Evolutionary conservation across 37 sponge, comb jelly and placozoan species (phyloP).

Genomic region (Mnemiopsis leidyi): DNA sequence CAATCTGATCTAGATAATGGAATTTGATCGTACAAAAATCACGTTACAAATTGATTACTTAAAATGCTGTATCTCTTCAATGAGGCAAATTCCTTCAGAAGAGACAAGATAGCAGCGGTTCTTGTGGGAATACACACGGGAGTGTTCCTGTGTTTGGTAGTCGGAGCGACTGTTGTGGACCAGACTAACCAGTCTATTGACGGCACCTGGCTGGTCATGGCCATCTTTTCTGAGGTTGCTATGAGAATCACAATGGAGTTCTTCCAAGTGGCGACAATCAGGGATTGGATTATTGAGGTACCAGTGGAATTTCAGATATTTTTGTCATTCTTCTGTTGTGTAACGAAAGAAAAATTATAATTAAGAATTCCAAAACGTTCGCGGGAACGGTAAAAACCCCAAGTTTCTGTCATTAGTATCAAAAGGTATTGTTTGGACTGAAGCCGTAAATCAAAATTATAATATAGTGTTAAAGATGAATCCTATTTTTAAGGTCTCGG

Average conservation of each 20-base stretch:
- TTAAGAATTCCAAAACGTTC: too few relatives aligned
- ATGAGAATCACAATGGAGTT: constrained; percentile 17
- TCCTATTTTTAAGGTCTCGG: not conserved
- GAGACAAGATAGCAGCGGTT: constrained; percentile 5
- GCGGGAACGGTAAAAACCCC: too few relatives aligned
- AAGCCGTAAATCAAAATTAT: too few relatives aligned
- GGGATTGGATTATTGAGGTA: constrained; percentile 49
- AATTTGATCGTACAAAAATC: too few relatives aligned
- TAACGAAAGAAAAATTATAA: too few relatives aligned
- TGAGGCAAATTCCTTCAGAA: not conserved
- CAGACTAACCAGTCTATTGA: not conserved
- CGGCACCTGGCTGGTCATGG: not conserved
- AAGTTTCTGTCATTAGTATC: too few relatives aligned
- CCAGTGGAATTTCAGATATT: too few relatives aligned
- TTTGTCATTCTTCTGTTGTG: too few relatives aligned
- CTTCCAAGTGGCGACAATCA: not conserved
- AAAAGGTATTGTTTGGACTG: too few relatives aligned
- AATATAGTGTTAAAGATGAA: not conserved
- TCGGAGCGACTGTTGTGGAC: constrained; percentile 1
- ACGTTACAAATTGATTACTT: too few relatives aligned
- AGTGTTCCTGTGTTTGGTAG: not conserved
- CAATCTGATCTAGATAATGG: too few relatives aligned
- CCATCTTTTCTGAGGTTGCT: not conserved
- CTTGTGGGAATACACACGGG: not conserved
- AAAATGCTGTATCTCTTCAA: too few relatives aligned